phyloP scores from a whole-genome alignment of 2,797 vertebrate species.

The Chloroceryle amazona region DNA sequence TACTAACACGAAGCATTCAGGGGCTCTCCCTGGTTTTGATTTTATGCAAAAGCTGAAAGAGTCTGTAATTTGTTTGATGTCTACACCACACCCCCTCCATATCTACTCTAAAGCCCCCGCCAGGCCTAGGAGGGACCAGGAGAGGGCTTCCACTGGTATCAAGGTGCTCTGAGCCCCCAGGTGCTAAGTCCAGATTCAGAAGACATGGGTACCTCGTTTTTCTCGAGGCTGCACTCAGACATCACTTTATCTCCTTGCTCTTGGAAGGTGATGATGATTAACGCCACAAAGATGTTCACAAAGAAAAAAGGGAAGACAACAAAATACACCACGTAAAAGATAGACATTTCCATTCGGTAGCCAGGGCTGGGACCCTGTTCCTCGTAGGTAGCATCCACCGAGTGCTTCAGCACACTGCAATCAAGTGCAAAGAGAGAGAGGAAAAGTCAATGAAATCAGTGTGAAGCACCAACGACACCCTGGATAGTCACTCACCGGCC shows the following conservation, averaged over 20 bases:
- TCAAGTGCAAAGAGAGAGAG: slow-evolving; percentile 39
- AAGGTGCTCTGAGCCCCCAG: not conserved
- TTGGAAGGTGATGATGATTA: slow-evolving; percentile 99
- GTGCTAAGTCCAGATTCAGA: not conserved
- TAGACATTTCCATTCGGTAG: slow-evolving; percentile 96
- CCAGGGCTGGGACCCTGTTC: slow-evolving; percentile 95
- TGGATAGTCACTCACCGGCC: not conserved
- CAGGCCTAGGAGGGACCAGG: rapidly evolving
- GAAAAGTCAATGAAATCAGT: slow-evolving; percentile 20
- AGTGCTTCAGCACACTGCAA: slow-evolving; percentile 95
- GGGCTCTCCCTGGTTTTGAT: not conserved
- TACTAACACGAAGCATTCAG: rapidly evolving
- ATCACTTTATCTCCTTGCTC: slow-evolving; percentile 98
- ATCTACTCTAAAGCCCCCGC: not conserved
- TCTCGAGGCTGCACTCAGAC: slow-evolving; percentile 97
- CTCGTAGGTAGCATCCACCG: slow-evolving; percentile 95
- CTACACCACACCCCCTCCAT: not conserved
- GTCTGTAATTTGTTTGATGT: not conserved
- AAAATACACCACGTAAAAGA: slow-evolving; percentile 99
- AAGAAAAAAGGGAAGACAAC: slow-evolving; percentile 99
- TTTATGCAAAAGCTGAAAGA: not conserved
- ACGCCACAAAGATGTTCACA: slow-evolving; percentile 98
- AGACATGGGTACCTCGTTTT: slow-evolving; percentile 89
- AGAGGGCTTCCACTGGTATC: rapidly evolving
- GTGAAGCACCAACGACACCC: slow-evolving; percentile 30